Conservation (phyloP, 2,113 vertebrate genomes). For the Monarcha castaneiventris region DNA sequence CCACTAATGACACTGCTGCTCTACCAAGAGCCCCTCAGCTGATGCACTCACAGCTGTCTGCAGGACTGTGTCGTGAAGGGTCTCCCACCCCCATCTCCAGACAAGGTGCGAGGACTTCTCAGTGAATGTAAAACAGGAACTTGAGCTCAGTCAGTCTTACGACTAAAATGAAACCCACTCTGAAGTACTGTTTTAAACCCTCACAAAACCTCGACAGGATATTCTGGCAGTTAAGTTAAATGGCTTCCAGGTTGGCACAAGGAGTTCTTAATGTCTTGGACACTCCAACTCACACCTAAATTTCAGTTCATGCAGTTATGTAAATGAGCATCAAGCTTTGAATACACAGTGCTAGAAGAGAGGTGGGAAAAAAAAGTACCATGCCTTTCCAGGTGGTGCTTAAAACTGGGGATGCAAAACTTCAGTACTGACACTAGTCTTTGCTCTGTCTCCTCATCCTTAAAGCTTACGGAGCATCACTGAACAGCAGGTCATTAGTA, state of each 20-base stretch:
- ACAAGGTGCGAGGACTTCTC: neutral
- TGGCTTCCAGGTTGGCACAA: neutral
- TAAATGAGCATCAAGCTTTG: neutral
- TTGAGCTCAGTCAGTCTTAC: neutral
- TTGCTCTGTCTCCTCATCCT: neutral
- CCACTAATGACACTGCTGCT: neutral
- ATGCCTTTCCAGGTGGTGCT: neutral
- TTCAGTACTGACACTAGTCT: neutral
- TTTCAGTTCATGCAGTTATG: neutral
- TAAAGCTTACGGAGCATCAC: neutral
- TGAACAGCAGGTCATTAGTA: neutral
- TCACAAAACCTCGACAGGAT: neutral
- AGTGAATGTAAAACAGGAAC: neutral
- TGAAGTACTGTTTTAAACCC: neutral
- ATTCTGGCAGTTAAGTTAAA: neutral
- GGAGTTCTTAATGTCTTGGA: neutral
- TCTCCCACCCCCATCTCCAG: neutral
- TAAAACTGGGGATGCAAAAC: neutral
- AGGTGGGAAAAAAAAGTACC: neutral
- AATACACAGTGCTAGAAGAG: neutral
- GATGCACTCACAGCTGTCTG: neutral
- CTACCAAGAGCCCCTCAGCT: neutral
- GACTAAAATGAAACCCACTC: neutral
- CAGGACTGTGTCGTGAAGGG: neutral
- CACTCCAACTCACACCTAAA: neutral